Evolutionary conservation across 2,797 vertebrate species (phyloP), one percentile per base, ranked within the genome.

Genomic region (Alcedo atthis): DNA sequence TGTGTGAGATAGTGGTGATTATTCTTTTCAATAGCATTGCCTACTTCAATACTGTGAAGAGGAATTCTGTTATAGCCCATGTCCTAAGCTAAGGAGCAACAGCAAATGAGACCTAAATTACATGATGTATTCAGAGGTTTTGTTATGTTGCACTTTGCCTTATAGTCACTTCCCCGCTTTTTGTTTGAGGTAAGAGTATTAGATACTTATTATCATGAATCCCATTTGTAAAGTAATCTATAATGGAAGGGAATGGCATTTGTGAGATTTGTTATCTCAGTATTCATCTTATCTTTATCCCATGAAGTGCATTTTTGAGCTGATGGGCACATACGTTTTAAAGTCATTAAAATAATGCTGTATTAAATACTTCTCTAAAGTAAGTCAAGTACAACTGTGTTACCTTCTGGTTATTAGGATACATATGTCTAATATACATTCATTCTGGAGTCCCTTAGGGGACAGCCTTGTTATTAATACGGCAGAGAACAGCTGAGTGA

Each of bases 401-500:
- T 96, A 90, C 86, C 76, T 97, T 88, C 78, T 80, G 89, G 81
- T 91, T 93, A 92, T 96, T 89, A 88, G 81, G 67, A 88, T 58
- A 51, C 66, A 85, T 82, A 87, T 91, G 40, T 85, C 81, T 96
- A 90, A 95, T 96, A 94, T 95, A 95, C 87, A 93, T 96, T 97
- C 35, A 96, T 95, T 97, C 92, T 86, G 92, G 83, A 93, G 67
- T 96, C 84, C 91, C 97, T 97, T 89, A 93, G 91, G 92, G 91
- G 94, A 96, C 79, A 95, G 67, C 35, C 61, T 90, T 94, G 81
- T 95, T 96, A 93, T 94, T 95, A 97, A 96, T 96, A 95, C 78
- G 95, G 92, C 91, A 93, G 80, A 90, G 87, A 96, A 95, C 96
- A 98, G 96, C 96, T 96, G 97, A 97, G 22, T 32, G 88, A 97